Conservation (phyloP, 2,113 vertebrate species). For the Struthio camelus region DNA sequence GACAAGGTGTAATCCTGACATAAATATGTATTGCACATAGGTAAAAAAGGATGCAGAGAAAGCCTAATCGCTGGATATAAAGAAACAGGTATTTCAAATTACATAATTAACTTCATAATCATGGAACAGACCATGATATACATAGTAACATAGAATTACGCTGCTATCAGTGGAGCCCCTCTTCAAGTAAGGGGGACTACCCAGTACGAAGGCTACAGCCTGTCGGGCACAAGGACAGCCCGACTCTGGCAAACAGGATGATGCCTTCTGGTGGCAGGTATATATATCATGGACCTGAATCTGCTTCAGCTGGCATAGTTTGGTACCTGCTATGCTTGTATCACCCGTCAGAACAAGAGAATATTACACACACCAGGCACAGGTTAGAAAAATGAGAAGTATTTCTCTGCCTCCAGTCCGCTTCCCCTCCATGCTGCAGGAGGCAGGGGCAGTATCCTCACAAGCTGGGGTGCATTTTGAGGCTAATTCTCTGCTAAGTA, state of each 20-base stretch:
- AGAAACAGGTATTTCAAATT: background rate
- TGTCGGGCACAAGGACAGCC: accelerated
- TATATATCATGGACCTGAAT: accelerated
- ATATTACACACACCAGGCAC: background rate
- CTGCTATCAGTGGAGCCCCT: background rate
- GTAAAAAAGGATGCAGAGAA: background rate
- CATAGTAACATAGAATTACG: background rate
- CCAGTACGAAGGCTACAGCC: background rate
- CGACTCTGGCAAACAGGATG: too few species aligned
- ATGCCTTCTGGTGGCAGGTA: background rate
- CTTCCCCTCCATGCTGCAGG: background rate
- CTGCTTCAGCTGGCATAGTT: background rate
- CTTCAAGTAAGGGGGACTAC: background rate
- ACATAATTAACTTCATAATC: background rate
- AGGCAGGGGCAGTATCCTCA: background rate
- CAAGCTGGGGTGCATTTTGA: background rate
- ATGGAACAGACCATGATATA: background rate
- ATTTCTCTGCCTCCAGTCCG: background rate
- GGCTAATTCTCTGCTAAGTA: background rate
- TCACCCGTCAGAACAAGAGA: background rate
- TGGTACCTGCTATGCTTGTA: background rate
- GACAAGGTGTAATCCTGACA: accelerated
- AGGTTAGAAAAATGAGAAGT: background rate
- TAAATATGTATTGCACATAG: background rate
- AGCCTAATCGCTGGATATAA: background rate